phyloP scores from a whole-genome alignment of 2,888 invertebrate genomes.

The Torymus auratus region DNA sequence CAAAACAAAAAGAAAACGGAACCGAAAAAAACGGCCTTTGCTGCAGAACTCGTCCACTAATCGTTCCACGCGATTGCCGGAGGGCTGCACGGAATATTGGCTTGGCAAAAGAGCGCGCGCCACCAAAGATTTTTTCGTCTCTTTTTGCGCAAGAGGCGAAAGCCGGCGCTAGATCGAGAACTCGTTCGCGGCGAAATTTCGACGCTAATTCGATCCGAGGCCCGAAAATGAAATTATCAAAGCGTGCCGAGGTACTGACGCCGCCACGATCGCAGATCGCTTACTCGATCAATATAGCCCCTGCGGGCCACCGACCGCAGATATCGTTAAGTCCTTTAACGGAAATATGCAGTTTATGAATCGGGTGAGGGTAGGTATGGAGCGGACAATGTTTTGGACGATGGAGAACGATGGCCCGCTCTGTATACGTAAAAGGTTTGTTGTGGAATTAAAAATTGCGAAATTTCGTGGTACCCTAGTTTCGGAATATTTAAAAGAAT shows the following conservation, averaged over 20 bases:
- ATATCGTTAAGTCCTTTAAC: constrained; percentile 38
- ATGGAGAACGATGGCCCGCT: no score
- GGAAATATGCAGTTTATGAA: constrained; percentile 17
- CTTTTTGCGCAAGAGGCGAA: constrained; percentile 6
- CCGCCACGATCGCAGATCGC: constrained; percentile 17
- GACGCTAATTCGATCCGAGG: constrained; percentile 36
- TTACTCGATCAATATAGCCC: constrained; percentile 45
- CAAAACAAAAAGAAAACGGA: no score
- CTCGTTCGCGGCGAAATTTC: constrained; percentile 34
- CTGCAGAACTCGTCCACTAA: not conserved
- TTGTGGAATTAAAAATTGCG: no score
- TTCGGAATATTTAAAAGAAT: no score
- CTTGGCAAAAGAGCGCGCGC: not conserved
- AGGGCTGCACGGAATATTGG: not conserved
- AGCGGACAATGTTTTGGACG: no score
- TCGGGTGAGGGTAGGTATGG: no score
- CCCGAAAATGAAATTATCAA: constrained; percentile 43
- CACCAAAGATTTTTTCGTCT: constrained; percentile 1
- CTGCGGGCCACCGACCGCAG: not conserved
- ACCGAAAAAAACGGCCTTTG: no score
- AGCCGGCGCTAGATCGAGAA: not conserved
- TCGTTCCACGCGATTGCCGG: not conserved
- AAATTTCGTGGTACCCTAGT: no score
- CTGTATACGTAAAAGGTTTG: no score
- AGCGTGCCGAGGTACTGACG: constrained; percentile 11